Evolutionary conservation across 53 echinoderm and acorn worm species (phyloP).

Genomic region (Zoroaster sp.): DNA sequence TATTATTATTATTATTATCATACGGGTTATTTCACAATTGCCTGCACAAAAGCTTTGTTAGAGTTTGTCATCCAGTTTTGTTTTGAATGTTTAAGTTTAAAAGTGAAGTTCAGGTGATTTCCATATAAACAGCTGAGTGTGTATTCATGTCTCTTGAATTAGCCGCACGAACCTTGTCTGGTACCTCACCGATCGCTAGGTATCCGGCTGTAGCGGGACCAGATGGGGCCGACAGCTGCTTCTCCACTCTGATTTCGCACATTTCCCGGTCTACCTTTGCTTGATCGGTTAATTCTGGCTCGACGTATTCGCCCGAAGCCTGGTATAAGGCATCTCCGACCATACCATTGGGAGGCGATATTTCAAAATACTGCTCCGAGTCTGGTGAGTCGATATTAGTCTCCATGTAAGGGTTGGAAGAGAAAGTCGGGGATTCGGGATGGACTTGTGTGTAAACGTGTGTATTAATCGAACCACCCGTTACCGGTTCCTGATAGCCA

Average conservation of each 20-base stretch:
- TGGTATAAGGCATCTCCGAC: neutral
- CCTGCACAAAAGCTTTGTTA: too few species aligned
- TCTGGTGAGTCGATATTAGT: neutral
- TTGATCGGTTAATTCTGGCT: slow-evolving; percentile 1
- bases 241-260: neutral
- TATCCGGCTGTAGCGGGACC: neutral
- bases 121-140: slow-evolving; percentile 21
- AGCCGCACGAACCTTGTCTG: neutral
- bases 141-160: neutral
- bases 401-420: neutral
- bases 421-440: neutral
- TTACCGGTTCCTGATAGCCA: slow-evolving; percentile 9
- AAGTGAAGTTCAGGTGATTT: neutral
- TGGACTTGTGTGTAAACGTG: slow-evolving; percentile 18
- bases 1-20: too few species aligned
- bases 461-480: neutral
- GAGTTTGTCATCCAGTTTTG: too few species aligned
- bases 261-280: neutral
- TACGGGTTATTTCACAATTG: too few species aligned
- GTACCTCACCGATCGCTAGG: slow-evolving; percentile 49
- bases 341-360: neutral
- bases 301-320: slow-evolving; percentile 8
- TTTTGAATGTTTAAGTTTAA: neutral
- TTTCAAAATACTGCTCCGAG: neutral
- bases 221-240: neutral